Evolutionary conservation across 2,113 vertebrate species (phyloP).

Genomic region (Melospiza georgiana): DNA sequence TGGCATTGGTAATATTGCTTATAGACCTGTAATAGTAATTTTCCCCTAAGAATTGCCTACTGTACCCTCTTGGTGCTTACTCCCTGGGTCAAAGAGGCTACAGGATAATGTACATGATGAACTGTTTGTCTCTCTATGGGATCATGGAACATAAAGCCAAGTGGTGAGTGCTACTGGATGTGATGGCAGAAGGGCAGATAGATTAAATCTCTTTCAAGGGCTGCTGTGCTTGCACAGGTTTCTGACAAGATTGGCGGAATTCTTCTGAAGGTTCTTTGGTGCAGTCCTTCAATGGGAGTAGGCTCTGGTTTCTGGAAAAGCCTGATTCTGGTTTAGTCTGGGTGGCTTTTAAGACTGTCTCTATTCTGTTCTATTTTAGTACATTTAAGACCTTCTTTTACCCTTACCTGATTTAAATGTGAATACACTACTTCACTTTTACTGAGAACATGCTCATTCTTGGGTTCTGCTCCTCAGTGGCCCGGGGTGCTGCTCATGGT

Average conservation of each 20-base stretch:
- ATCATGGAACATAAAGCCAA: neutral
- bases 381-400: fast-evolving
- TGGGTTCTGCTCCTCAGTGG: neutral
- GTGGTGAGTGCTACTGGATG: no score
- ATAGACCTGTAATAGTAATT: neutral
- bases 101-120: neutral
- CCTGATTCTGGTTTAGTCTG: neutral
- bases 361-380: neutral
- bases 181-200: neutral
- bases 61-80: neutral
- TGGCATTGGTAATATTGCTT: neutral
- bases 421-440: neutral
- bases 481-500: fast-evolving
- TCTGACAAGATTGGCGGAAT: neutral
- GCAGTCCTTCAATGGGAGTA: neutral
- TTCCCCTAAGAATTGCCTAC: neutral
- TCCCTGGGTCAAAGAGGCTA: neutral
- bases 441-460: neutral
- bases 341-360: neutral
- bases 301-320: neutral
- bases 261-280: neutral
- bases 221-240: neutral
- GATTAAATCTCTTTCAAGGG: neutral
- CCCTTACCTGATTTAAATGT: neutral
- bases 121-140: neutral